Percentiles rank a stretch among this genome's conserved stretches.
phyloP scores from a whole-genome alignment of 2,888 invertebrate species.

The Aleiodes testaceus region DNA sequence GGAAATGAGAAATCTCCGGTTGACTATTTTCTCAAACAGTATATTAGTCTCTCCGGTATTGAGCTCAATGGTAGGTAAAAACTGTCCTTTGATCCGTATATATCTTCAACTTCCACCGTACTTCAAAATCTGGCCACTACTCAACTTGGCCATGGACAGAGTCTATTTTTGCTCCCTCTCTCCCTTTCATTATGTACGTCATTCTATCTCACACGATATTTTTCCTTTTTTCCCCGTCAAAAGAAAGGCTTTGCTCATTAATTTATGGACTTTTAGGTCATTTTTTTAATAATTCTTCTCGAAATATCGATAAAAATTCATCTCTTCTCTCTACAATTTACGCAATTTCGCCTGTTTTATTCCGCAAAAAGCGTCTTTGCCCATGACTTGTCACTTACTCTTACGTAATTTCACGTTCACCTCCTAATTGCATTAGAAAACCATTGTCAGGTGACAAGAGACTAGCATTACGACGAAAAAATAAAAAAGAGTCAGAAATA shows the following conservation, averaged over 20 bases:
- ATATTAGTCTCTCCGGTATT: slow-evolving; percentile 26
- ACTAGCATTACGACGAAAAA: slow-evolving; percentile 31
- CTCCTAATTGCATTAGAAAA: slow-evolving; percentile 69
- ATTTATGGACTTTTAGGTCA: no score
- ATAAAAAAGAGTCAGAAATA: slow-evolving; percentile 19
- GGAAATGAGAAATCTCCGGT: slow-evolving; percentile 73
- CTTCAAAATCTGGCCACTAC: background rate
- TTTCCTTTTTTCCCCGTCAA: slow-evolving; percentile 15
- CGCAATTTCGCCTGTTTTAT: background rate
- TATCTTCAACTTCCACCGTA: background rate
- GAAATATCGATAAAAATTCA: no score
- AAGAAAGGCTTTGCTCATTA: no score
- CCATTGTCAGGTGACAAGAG: slow-evolving; percentile 58
- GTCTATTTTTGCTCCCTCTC: slow-evolving; percentile 26
- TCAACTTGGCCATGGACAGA: slow-evolving; percentile 30
- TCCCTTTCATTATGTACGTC: slow-evolving; percentile 32
- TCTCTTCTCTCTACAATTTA: background rate
- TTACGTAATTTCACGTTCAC: slow-evolving; percentile 60
- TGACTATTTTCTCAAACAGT: slow-evolving; percentile 59
- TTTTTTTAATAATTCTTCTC: no score
- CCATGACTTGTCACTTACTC: slow-evolving; percentile 10
- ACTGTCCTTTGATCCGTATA: slow-evolving; percentile 65
- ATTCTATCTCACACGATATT: slow-evolving; percentile 15
- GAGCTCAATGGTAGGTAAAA: slow-evolving; percentile 67
- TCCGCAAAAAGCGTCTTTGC: background rate